phyloP scores from a whole-genome alignment of 2,113 vertebrate species.

The rabbit (Oryctolagus cuniculus) region mOryCun1.1 NC_091445.1:20222001-20222500 shows the following conservation, averaged over 20 bases:
- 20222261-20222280: not conserved
- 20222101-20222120: not conserved
- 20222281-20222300: not conserved
- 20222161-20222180: not conserved
- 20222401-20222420: not conserved
- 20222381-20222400: not conserved
- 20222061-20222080: not conserved
- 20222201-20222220: not conserved
- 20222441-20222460: not conserved
- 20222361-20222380: not conserved
- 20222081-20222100: not conserved
- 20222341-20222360: not conserved
- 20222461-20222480: not conserved
- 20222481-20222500: not conserved
- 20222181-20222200: not conserved
- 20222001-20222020: not conserved
- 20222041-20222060: not conserved
- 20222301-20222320: not conserved
- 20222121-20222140: not conserved
- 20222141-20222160: not conserved
- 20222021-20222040: not conserved
- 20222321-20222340: not conserved
- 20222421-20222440: not conserved
- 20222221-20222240: not conserved
- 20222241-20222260: not conserved